A percentile compares a stretch with the other conserved stretches of the same genome.
Conservation (phyloP, 2,888 invertebrate species). For the Odontomyia ornata region DNA sequence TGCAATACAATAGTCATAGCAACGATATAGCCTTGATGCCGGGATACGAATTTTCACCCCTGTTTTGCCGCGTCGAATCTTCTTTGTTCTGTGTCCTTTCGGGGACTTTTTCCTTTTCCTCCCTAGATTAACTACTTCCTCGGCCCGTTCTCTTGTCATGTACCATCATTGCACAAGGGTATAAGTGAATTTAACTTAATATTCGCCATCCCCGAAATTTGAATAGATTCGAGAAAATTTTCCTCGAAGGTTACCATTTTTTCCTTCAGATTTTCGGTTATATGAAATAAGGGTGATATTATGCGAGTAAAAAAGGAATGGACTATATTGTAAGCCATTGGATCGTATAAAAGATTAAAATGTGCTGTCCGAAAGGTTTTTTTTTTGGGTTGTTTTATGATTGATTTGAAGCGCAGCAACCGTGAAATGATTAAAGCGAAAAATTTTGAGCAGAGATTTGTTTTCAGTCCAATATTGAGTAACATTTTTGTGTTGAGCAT, state of each 20-base stretch:
- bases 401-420: no score
- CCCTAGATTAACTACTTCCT: not conserved
- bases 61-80: not conserved
- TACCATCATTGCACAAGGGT: not conserved
- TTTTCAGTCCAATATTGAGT: no score
- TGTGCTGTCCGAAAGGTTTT: no score
- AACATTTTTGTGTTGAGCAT: no score
- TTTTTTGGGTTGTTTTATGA: no score
- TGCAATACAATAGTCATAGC: constrained; percentile 25
- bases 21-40: not conserved
- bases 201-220: constrained; percentile 20
- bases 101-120: constrained; percentile 8
- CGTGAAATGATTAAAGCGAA: no score
- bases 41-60: not conserved
- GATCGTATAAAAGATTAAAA: no score
- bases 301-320: not conserved
- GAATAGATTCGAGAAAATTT: constrained; percentile 32
- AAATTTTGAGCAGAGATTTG: no score
- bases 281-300: constrained; percentile 9
- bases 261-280: not conserved
- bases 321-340: no score
- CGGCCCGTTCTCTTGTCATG: not conserved
- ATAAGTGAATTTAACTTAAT: constrained; percentile 37
- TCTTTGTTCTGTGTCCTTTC: constrained; percentile 16
- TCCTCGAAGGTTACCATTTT: not conserved